A percentile compares a stretch with the other conserved stretches of the same genome.
Evolutionary conservation across 2,797 vertebrate species (phyloP).

Genomic region (Buphagus erythrorhynchus): DNA sequence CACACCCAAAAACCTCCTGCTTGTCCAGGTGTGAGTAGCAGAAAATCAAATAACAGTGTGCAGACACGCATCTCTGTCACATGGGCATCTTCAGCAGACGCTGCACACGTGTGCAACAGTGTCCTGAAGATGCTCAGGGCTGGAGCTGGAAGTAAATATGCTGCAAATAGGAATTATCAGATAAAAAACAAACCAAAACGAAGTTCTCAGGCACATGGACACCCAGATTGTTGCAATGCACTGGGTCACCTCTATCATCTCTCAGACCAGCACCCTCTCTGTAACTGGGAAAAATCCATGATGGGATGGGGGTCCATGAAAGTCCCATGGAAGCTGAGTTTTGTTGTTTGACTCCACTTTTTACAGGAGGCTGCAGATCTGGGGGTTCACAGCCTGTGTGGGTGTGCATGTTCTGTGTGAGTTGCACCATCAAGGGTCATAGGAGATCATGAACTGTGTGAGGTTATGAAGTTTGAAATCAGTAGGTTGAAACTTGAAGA

Average conservation of each 20-base stretch:
- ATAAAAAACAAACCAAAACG: not conserved
- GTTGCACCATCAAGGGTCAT: rapidly evolving
- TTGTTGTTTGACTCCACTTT: not conserved
- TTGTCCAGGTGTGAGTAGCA: not conserved
- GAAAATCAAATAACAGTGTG: rapidly evolving
- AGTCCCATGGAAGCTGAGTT: not conserved
- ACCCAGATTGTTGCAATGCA: too few relatives aligned
- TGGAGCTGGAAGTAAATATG: not conserved
- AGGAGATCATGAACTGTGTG: not conserved
- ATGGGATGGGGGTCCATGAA: rapidly evolving
- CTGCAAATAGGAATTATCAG: not conserved
- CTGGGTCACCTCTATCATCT: not conserved
- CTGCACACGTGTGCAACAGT: rapidly evolving
- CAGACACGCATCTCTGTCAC: rapidly evolving
- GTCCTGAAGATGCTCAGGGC: not conserved
- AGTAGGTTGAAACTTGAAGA: not conserved
- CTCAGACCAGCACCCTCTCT: not conserved
- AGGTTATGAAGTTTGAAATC: not conserved
- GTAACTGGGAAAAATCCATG: rapidly evolving
- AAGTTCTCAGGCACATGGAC: not conserved
- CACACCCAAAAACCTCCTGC: not conserved
- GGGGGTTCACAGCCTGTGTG: not conserved
- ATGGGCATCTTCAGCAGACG: not conserved
- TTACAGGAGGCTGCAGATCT: not conserved
- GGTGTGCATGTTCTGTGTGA: rapidly evolving